Conservation (phyloP, 1,140 invertebrate genomes). For the fruit fly (Drosophila melanogaster) region DNA sequence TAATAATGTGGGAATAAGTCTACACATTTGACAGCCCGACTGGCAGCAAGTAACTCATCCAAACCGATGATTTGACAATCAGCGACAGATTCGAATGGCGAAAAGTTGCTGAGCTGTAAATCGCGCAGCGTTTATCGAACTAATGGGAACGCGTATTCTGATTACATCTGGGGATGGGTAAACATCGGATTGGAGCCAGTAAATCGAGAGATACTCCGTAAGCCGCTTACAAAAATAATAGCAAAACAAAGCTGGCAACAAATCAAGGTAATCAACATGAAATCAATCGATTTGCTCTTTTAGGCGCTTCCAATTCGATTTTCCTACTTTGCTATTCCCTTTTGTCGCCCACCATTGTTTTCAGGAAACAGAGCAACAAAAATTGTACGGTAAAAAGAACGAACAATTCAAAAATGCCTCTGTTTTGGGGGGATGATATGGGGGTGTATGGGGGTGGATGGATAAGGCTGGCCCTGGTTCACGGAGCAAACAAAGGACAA, state of each 20-base stretch:
- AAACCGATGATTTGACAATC: conserved; percentile 1
- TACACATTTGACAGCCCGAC: background rate
- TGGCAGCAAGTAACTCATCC: background rate
- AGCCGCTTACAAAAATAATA: conserved; percentile 43
- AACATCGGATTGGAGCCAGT: conserved; percentile 32
- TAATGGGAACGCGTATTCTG: conserved; percentile 13
- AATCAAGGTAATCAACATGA: conserved; percentile 81
- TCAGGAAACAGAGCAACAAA: conserved; percentile 36
- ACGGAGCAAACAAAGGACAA: conserved; percentile 69
- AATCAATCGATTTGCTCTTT: conserved; percentile 79
- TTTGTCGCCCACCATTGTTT: conserved; percentile 37
- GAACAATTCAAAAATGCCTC: conserved; percentile 80
- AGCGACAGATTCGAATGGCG: background rate
- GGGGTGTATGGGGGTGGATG: background rate
- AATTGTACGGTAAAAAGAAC: conserved; percentile 47
- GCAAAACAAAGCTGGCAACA: conserved; percentile 28
- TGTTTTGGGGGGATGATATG: conserved; percentile 52
- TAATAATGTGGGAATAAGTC: too few species aligned
- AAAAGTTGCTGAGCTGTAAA: conserved; percentile 23
- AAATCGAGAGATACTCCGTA: conserved; percentile 38
- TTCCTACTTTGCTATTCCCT: conserved; percentile 44
- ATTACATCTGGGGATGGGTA: conserved; percentile 28
- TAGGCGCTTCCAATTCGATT: conserved; percentile 57
- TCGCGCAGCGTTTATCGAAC: conserved; percentile 35
- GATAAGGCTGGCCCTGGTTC: background rate